phyloP scores from a whole-genome alignment of 1,140 invertebrate species.

The Nomia melanderi region DNA sequence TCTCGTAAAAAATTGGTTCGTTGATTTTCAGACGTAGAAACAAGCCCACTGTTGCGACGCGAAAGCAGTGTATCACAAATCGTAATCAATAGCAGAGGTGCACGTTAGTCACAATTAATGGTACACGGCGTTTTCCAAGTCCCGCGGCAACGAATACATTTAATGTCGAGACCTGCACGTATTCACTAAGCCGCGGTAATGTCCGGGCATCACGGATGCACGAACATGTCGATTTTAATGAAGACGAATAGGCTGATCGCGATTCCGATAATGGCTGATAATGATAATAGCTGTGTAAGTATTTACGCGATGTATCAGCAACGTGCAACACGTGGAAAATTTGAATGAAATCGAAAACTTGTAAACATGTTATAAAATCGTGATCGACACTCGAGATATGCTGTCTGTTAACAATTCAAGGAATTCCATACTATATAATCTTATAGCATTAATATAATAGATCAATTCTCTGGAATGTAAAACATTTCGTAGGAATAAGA shows the following conservation, averaged over 20 bases:
- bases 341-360: background rate
- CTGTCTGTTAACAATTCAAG: too few species aligned
- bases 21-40: background rate
- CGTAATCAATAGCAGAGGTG: constrained; percentile 14
- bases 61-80: constrained; percentile 1
- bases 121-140: constrained; percentile 9
- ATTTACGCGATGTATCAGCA: background rate
- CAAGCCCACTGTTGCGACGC: too few species aligned
- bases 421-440: too few species aligned
- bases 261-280: constrained; percentile 17
- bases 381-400: too few species aligned
- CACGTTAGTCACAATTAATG: constrained; percentile 31
- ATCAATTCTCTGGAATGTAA: too few species aligned
- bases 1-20: too few species aligned
- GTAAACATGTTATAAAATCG: background rate
- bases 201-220: background rate
- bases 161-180: background rate
- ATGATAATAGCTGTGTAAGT: background rate
- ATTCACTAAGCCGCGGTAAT: background rate
- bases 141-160: background rate
- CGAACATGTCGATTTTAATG: constrained; percentile 15
- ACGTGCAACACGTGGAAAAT: background rate
- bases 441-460: too few species aligned
- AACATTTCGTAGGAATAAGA: too few species aligned
- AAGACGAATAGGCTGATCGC: constrained; percentile 2